These are phyloP conservation scores for Spialia ferax DNA, from an alignment of 2,888 invertebrate genomes.

Conservation along the genomic window DNA sequence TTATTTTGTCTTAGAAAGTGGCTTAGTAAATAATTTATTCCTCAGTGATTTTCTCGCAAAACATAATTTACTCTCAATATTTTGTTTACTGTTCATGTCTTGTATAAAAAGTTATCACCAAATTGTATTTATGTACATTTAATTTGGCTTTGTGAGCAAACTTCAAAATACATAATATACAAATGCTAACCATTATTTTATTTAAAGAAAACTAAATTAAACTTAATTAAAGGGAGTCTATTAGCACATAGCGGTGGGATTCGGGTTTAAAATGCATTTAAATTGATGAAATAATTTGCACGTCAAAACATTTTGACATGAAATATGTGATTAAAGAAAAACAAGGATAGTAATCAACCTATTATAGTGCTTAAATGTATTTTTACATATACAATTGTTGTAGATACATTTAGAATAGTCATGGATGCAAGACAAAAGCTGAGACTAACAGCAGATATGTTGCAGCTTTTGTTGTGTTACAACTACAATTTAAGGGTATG, in stretches of 20 bases:
- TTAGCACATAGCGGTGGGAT: slow-evolving; percentile 29
- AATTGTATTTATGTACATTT: slow-evolving; percentile 86
- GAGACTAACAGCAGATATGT: slow-evolving; percentile 11
- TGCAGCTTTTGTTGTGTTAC: slow-evolving; percentile 18
- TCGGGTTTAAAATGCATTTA: slow-evolving; percentile 34
- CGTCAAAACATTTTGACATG: slow-evolving; percentile 25
- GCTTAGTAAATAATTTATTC: slow-evolving; percentile 67
- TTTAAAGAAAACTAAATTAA: slow-evolving; percentile 53
- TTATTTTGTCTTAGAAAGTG: slow-evolving; percentile 62
- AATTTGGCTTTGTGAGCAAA: slow-evolving; percentile 85
- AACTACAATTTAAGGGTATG: slow-evolving; percentile 5
- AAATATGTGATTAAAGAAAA: slow-evolving; percentile 26
- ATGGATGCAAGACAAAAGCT: slow-evolving; percentile 13
- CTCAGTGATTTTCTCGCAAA: slow-evolving; percentile 62
- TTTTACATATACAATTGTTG: slow-evolving; percentile 41
- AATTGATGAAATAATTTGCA: slow-evolving; percentile 24
- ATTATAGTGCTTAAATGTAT: slow-evolving; percentile 36
- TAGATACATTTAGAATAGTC: slow-evolving; percentile 37
- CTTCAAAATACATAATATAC: slow-evolving; percentile 85
- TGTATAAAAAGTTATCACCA: slow-evolving; percentile 83
- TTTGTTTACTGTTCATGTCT: slow-evolving; percentile 80
- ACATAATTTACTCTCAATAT: slow-evolving; percentile 73
- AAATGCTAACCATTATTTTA: slow-evolving; percentile 83
- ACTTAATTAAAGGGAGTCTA: slow-evolving; percentile 16
- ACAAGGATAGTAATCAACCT: slow-evolving; percentile 22